Base-by-base conservation (phyloP, 2,888 invertebrate species). In the Geophilus truncorum region DNA sequence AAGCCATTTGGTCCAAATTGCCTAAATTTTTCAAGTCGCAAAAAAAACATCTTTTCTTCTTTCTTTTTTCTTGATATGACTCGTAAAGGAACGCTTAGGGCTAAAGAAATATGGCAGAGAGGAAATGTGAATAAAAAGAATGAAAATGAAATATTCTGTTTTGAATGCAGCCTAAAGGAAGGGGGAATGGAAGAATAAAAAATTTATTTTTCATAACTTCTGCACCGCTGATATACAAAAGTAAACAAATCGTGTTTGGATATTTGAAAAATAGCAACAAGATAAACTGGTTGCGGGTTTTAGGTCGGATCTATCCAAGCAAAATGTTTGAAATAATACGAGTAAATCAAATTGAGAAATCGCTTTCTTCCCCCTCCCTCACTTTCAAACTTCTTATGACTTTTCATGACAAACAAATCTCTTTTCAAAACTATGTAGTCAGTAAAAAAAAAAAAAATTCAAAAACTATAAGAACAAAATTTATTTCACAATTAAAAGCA, bases 61-160 rank as follows among this genome's bases (percentile, higher is more conserved):
- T 62, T 62, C 21, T n/a, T n/a, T n/a, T n/a, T n/a, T 23, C 57
- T 62, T 62, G 57, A 62, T 62, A 62, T 62, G 57, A 62, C 57
- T 62, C 57, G 57, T 62, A 62, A 62, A 62, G 57, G 57, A 62
- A 62, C 57, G 57, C 57, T 62, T 62, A 62, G 21, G 57, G 57
- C 57, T 62, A 62, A 62, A 62, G 57, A 62, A 62, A 62, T 62
- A 62, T 62, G 57, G 57, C 57, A n/a, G n/a, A 62, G 57, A 62
- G 57, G 57, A 62, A 62, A 62, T 62, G 57, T 62, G 57, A 62
- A 62, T 62, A 62, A 62, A 62, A 62, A 62, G 57, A 62, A 62
- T 62, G 57, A 62, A 62, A 62, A 62, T 62, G 57, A 62, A 62
- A 62, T 62, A 62, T 62, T 62, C 57, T 62, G 57, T 62, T 62